Conservation (phyloP, 2,797 vertebrate species). For the Spinus pinus region DNA sequence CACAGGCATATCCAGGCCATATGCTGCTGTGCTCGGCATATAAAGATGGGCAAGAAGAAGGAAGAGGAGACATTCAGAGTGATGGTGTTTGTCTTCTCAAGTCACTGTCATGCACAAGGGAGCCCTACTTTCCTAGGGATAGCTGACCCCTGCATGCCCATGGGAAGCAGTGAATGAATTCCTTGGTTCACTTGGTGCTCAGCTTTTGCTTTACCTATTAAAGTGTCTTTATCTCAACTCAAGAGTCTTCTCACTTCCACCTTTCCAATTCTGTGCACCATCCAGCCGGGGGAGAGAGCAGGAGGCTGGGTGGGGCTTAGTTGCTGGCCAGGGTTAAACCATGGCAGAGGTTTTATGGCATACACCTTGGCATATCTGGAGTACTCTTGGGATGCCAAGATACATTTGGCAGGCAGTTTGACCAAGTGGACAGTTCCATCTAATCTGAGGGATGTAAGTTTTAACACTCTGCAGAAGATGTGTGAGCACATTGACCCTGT, state of each 20-base stretch:
- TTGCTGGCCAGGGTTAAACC: not conserved
- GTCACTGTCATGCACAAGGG: not conserved
- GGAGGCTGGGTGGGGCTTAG: not conserved
- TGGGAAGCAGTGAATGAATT: not conserved
- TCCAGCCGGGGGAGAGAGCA: rapidly evolving
- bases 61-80: not conserved
- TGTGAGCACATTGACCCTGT: not conserved
- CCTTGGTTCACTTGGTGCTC: not conserved
- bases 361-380: not conserved
- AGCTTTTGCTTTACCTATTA: not conserved
- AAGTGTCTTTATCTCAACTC: not conserved
- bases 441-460: not conserved
- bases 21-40: not conserved
- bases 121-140: not conserved
- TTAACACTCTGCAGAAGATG: not conserved
- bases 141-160: not conserved
- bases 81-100: not conserved
- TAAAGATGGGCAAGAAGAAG: not conserved
- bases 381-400: not conserved
- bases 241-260: not conserved
- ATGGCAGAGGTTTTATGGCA: not conserved
- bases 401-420: not conserved
- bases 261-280: not conserved
- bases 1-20: not conserved
- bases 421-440: not conserved